Evolutionary conservation across 53 echinoderm and acorn worm species (phyloP).

Genomic region (Zoroaster sp.): DNA sequence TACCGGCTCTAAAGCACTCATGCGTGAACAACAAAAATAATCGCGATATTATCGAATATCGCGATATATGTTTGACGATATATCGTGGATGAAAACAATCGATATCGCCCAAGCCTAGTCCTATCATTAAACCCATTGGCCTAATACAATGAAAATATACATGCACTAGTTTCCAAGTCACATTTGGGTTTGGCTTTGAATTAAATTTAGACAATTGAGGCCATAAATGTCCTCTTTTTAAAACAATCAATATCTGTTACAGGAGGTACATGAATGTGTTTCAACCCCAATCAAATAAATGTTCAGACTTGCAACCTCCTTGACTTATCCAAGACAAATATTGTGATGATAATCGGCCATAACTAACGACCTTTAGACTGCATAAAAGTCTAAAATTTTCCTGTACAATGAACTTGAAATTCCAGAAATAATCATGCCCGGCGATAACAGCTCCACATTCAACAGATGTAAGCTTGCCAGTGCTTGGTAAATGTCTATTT

Average conservation of each 20-base stretch:
- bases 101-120: too few relatives aligned
- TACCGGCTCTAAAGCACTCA: too few relatives aligned
- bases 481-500: too few relatives aligned
- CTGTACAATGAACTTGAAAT: not conserved
- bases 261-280: not conserved
- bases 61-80: too few relatives aligned
- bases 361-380: constrained; percentile 19
- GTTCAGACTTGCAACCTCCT: not conserved
- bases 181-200: too few relatives aligned
- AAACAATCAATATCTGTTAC: not conserved
- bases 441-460: too few relatives aligned
- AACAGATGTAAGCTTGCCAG: too few relatives aligned
- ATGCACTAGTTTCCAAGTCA: not conserved
- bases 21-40: too few relatives aligned
- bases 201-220: constrained; percentile 3
- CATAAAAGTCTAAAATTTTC: not conserved
- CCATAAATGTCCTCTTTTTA: not conserved
- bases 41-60: too few relatives aligned
- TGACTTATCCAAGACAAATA: not conserved
- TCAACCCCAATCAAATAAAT: constrained; percentile 18
- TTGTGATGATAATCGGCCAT: constrained; percentile 2
- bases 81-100: too few relatives aligned
- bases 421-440: not conserved
- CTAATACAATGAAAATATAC: not conserved
- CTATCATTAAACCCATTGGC: too few relatives aligned